phyloP scores from a whole-genome alignment of 2,797 vertebrate species.

The Fistularia tabacaria region DNA sequence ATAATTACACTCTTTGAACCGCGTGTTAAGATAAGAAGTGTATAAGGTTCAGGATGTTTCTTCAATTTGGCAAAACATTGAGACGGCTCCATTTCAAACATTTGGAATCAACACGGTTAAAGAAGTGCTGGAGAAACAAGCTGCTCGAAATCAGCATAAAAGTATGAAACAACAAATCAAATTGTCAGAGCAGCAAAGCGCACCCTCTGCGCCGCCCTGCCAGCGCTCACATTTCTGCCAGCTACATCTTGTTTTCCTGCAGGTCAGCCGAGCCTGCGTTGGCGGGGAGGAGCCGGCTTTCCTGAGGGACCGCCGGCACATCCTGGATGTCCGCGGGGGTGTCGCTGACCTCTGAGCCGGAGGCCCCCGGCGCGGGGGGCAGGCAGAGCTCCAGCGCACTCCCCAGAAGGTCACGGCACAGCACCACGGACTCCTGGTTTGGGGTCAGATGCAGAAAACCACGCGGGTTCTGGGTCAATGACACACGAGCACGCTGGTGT shows the following conservation, averaged over 20 bases:
- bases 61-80: too few species aligned
- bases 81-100: too few species aligned
- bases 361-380: constrained; percentile 50
- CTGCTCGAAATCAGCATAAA: too few species aligned
- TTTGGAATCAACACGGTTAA: too few species aligned
- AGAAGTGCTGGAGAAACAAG: too few species aligned
- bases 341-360: constrained; percentile 63
- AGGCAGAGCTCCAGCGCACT: constrained; percentile 77
- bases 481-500: background rate
- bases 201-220: too few species aligned
- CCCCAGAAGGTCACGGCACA: constrained; percentile 81
- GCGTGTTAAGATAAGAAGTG: too few species aligned
- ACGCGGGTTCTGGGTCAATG: background rate
- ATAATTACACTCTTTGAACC: too few species aligned
- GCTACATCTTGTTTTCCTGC: background rate
- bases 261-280: background rate
- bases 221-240: background rate
- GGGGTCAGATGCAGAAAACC: background rate
- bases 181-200: too few species aligned
- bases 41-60: too few species aligned
- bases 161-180: too few species aligned
- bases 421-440: constrained; percentile 77
- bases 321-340: constrained; percentile 79
- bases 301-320: constrained; percentile 55
- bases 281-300: constrained; percentile 19